Evolutionary conservation across 1,140 invertebrate species (phyloP).

Genomic region (Uloborus diversus): DNA sequence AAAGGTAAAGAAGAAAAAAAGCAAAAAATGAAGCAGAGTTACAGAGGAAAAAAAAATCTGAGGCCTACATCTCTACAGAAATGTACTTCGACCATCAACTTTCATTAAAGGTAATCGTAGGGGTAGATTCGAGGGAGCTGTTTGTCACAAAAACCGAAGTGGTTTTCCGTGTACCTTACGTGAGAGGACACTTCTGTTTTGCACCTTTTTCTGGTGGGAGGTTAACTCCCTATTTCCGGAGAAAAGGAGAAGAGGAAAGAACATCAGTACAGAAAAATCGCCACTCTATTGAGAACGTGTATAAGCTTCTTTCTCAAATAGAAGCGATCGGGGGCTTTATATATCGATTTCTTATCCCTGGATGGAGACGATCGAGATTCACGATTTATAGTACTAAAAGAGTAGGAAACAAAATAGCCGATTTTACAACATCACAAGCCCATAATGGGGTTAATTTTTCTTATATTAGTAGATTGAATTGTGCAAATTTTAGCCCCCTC

Average conservation of each 20-base stretch:
- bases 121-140: slow-evolving; percentile 25
- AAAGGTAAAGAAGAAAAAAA: not conserved
- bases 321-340: not conserved
- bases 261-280: not conserved
- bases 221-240: slow-evolving; percentile 26
- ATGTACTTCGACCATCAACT: slow-evolving; percentile 46
- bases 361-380: too few species aligned
- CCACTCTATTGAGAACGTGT: not conserved
- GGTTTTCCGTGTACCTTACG: slow-evolving; percentile 41
- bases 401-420: too few species aligned
- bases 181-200: slow-evolving; percentile 13
- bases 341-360: too few species aligned
- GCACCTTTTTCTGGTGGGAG: not conserved
- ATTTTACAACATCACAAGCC: too few species aligned
- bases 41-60: not conserved
- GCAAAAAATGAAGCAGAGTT: not conserved
- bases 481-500: too few species aligned
- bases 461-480: too few species aligned
- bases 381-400: too few species aligned
- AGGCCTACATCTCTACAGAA: slow-evolving; percentile 29
- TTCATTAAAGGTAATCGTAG: slow-evolving; percentile 38
- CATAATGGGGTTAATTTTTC: too few species aligned
- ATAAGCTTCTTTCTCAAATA: not conserved
- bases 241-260: not conserved
- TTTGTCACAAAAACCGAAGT: slow-evolving; percentile 53